A percentile compares a stretch with the other conserved stretches of the same genome.
Evolutionary conservation across 2,888 invertebrate species (phyloP).

Genomic region (Apamea crenata): DNA sequence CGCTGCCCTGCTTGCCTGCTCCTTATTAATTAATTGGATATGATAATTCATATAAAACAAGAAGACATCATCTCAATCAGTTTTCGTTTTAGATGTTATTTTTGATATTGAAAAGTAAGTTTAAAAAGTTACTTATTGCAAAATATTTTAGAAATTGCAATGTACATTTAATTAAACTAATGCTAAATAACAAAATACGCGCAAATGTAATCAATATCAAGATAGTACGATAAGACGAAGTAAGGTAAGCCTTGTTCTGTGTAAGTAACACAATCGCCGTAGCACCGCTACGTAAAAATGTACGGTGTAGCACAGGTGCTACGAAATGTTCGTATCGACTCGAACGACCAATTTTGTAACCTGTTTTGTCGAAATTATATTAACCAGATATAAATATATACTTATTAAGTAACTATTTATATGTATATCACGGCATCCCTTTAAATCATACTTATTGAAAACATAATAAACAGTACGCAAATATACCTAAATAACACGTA

Average conservation of each 20-base stretch:
- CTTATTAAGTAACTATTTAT: neutral
- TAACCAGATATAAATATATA: neutral
- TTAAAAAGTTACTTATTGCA: neutral
- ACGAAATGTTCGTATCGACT: constrained; percentile 53
- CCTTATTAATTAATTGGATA: constrained; percentile 54
- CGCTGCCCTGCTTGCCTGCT: constrained; percentile 74
- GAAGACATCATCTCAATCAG: constrained; percentile 23
- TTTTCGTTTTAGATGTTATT: neutral
- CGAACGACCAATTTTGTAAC: neutral
- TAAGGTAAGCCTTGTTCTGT: neutral
- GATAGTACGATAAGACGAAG: neutral
- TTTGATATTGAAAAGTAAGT: neutral
- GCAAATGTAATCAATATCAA: neutral
- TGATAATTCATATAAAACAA: constrained; percentile 42
- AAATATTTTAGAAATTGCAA: neutral
- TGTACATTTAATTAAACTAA: neutral
- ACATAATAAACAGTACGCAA: constrained; percentile 22
- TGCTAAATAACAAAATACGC: neutral
- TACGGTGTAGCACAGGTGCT: constrained; percentile 63
- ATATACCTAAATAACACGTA: constrained; percentile 33
- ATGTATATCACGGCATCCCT: constrained; percentile 1
- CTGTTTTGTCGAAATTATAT: neutral
- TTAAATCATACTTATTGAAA: constrained; percentile 1
- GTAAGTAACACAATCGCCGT: constrained; percentile 22
- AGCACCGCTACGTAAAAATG: constrained; percentile 47